Percentiles rank a stretch among this genome's conserved stretches.
phyloP scores from a whole-genome alignment of 2,797 vertebrate species.

The Potorous gilbertii region DNA sequence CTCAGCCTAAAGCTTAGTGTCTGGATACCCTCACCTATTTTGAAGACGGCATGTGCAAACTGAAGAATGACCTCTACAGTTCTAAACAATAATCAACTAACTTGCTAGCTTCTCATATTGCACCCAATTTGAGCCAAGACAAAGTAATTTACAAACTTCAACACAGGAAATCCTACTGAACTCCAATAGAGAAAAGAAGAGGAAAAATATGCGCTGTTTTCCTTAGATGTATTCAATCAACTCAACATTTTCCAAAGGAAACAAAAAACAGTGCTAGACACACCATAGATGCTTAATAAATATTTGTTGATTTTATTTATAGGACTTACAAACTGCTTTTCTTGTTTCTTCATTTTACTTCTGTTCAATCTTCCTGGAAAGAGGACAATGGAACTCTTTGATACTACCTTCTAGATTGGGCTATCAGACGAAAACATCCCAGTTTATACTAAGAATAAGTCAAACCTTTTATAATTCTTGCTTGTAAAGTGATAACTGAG shows the following conservation, averaged over 20 bases:
- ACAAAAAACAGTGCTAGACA: background rate
- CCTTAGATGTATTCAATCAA: conserved; percentile 13
- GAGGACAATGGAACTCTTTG: background rate
- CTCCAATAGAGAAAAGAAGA: background rate
- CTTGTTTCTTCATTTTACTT: conserved; percentile 11
- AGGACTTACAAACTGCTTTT: background rate
- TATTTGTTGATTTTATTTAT: background rate
- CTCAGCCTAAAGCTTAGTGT: conserved; percentile 53
- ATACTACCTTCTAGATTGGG: background rate
- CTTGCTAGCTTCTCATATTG: conserved; percentile 6
- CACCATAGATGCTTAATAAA: conserved; percentile 11
- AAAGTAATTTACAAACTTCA: background rate
- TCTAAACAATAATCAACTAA: conserved; percentile 31
- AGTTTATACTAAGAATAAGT: background rate
- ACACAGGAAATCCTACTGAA: background rate
- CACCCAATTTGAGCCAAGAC: background rate
- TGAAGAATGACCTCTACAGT: conserved; percentile 32
- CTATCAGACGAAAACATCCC: background rate
- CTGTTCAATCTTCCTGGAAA: background rate
- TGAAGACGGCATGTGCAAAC: conserved; percentile 53
- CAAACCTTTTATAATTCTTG: background rate
- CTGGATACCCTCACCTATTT: conserved; percentile 33
- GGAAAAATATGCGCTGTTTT: background rate
- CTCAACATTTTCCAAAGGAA: conserved; percentile 4
- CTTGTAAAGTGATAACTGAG: background rate